These are phyloP conservation scores for Pitta sordida DNA, from an alignment of 2,113 vertebrate species.

Conservation along the genomic window DNA sequence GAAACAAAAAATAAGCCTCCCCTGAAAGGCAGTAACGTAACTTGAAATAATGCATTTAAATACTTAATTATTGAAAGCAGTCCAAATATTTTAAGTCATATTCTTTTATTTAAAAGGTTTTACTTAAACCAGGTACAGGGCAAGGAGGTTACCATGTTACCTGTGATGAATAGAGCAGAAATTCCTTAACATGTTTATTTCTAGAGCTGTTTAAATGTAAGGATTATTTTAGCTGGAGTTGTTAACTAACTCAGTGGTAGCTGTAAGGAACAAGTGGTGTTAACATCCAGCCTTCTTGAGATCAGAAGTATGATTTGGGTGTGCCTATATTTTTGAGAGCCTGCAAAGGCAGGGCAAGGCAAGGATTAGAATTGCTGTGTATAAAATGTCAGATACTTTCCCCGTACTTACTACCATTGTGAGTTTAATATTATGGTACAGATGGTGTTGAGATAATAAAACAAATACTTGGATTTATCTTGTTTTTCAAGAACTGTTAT, in stretches of 20 bases:
- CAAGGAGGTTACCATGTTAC: neutral
- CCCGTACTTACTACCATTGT: neutral
- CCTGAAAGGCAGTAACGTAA: neutral
- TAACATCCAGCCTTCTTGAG: neutral
- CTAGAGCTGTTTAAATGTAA: neutral
- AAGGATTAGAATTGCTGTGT: neutral
- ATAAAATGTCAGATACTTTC: neutral
- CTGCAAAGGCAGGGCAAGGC: neutral
- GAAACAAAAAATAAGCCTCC: neutral
- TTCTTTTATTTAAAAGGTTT: neutral
- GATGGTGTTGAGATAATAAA: neutral
- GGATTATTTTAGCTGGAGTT: neutral
- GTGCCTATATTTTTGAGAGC: neutral
- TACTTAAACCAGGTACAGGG: neutral
- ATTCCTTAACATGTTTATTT: neutral
- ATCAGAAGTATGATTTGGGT: neutral
- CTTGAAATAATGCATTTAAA: neutral
- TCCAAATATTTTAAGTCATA: neutral
- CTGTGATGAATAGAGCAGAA: neutral
- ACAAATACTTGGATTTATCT: neutral
- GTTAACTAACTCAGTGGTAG: neutral
- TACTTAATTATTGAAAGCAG: neutral
- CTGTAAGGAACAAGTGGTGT: neutral
- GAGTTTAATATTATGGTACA: neutral
- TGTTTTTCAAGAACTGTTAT: neutral